Base-by-base conservation (phyloP, 30 jellyfish, hydroid and myxozoan genomes). In the Sanderia malayensis region DNA sequence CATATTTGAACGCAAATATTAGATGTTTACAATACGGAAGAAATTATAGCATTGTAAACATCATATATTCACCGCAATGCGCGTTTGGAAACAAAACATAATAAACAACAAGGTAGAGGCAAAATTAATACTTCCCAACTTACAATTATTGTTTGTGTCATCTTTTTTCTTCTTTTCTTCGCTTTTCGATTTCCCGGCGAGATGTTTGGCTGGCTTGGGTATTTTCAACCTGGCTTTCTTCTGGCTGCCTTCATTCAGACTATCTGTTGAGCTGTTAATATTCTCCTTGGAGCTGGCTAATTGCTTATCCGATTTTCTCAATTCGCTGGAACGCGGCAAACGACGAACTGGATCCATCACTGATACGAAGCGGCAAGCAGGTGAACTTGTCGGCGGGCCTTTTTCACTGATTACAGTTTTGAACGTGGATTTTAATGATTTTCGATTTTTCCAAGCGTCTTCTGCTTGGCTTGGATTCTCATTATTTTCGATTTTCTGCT, bases 301-400 rank as follows among this genome's bases (percentile, higher is more conserved):
- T 44, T 76, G 80, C 53, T 34, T 76, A 29, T 76, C 88, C 70
- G 63, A 15, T 20, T 67, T 49, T 4, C 62, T 29, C 2, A 76
- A 47, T 22, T 76, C 80, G 68, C 88, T 76, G 30, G 88, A 76
- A 55, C 88, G 88, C 46, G 88, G 88, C 13, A 76, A 58, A 37
- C 88, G 79, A 21, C 88, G 80, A 30, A 76, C 88, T 24, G 88
- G 88, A 17, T 76, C 79, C 88, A 76, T 76, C 2, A 60, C 80
- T 0, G 80, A 46, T 22, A 64, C 62, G 18, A 49, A 49, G 64
- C 64, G 64, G 64, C 23, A 49, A 2, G 64, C 64, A 4, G 64
- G 18, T 49, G 64, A 49, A 8, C 64, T 11, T 49, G 8, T 11
- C 64, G 3, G 53, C 47, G 67, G 28, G 0, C 4, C 20, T 55